Conservation (phyloP, 2,797 vertebrate genomes). For the Tangara arthus region DNA sequence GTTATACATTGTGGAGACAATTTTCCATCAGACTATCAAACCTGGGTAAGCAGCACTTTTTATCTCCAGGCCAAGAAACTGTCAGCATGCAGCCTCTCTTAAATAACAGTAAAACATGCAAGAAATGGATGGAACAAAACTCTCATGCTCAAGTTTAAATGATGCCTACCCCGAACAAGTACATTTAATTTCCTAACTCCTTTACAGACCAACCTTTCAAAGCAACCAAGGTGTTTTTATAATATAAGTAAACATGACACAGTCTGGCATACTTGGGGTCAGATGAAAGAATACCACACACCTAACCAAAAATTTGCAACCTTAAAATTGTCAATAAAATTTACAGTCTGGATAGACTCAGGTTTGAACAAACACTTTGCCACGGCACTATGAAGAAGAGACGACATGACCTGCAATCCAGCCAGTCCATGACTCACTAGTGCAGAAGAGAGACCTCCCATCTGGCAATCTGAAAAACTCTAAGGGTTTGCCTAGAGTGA, state of each 20-base stretch:
- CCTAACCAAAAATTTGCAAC: background rate
- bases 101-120: background rate
- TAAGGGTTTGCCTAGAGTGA: background rate
- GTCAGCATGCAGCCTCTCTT: background rate
- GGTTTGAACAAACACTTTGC: background rate
- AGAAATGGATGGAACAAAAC: background rate
- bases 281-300: background rate
- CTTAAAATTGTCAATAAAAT: background rate
- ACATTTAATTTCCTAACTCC: background rate
- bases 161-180: background rate
- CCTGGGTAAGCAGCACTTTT: background rate
- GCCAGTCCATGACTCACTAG: background rate
- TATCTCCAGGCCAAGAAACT: constrained; percentile 41
- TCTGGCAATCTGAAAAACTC: background rate
- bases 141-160: background rate
- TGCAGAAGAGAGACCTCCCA: background rate
- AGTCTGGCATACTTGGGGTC: background rate
- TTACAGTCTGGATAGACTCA: background rate
- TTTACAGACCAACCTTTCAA: constrained; percentile 11
- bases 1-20: background rate
- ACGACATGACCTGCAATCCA: background rate
- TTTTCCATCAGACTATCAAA: constrained; percentile 17
- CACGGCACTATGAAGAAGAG: background rate
- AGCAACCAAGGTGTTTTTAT: background rate
- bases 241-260: background rate